Percentiles rank a stretch among this genome's conserved stretches.
Conservation (phyloP, 2,797 vertebrate species). For the Catostomus latipinnis region DNA sequence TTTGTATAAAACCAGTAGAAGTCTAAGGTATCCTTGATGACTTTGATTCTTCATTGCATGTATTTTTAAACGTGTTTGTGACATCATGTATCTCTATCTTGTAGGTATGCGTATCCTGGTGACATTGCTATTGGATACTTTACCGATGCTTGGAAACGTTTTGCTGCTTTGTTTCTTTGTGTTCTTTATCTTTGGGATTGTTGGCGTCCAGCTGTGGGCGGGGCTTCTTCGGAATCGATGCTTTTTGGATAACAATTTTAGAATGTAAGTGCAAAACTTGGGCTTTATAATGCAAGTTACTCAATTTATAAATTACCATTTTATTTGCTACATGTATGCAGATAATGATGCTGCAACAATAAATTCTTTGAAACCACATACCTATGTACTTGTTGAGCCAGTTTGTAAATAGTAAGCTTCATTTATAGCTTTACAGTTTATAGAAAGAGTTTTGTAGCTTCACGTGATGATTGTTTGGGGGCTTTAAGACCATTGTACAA, state of each 20-base stretch:
- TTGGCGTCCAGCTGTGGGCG: slow-evolving; percentile 96
- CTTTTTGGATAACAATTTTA: slow-evolving; percentile 89
- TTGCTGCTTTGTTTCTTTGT: slow-evolving; percentile 96
- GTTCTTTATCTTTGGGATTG: slow-evolving; percentile 97
- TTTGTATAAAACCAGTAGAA: no score
- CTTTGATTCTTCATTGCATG: slow-evolving; percentile 1
- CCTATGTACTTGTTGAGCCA: no score
- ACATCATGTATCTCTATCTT: slow-evolving; percentile 11
- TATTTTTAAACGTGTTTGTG: not conserved
- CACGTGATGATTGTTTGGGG: not conserved
- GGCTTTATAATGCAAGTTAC: not conserved
- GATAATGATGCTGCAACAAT: slow-evolving; percentile 10
- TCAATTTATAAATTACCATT: not conserved
- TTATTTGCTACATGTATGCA: not conserved
- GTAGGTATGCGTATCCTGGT: slow-evolving; percentile 94
- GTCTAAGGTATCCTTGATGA: not conserved
- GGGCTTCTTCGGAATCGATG: slow-evolving; percentile 94
- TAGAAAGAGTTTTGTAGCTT: not conserved
- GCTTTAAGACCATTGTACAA: not conserved
- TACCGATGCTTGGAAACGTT: slow-evolving; percentile 97
- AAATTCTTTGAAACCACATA: not conserved
- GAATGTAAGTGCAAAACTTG: slow-evolving; percentile 77
- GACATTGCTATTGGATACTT: slow-evolving; percentile 93
- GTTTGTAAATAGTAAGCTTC: not conserved
- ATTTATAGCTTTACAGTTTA: not conserved